A percentile compares a stretch with the other conserved stretches of the same genome.
Conservation (phyloP, 1,140 invertebrate species). For the Chironomus striatipennis region DNA sequence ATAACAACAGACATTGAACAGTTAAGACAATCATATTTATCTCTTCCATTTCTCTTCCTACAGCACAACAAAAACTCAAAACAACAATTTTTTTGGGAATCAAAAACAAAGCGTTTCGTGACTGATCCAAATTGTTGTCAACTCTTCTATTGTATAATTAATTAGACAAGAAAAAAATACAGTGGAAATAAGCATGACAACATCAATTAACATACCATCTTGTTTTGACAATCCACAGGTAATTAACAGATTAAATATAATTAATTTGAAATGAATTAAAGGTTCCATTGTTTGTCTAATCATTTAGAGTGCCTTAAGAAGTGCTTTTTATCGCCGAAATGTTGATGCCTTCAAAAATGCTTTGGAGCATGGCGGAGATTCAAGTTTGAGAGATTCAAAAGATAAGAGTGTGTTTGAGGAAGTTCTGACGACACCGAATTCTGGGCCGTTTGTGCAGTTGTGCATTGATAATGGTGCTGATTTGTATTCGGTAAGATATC, state of each 20-base stretch:
- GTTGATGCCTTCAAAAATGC: neutral
- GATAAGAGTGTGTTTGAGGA: conserved; percentile 32
- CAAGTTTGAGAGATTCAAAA: conserved; percentile 25
- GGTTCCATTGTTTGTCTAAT: neutral
- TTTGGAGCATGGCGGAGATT: conserved; percentile 30
- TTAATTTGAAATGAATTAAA: conserved; percentile 11
- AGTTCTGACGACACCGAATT: conserved; percentile 37
- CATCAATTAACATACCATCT: conserved; percentile 19
- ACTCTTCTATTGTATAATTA: neutral
- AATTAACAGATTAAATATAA: neutral
- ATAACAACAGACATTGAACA: too few species aligned
- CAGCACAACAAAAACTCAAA: neutral
- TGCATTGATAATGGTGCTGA: conserved; percentile 57
- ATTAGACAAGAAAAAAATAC: neutral
- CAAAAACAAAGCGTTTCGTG: neutral
- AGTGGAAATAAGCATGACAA: neutral
- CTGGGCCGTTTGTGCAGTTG: conserved; percentile 47
- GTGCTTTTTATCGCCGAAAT: neutral
- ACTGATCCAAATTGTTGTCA: neutral
- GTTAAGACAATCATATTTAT: too few species aligned
- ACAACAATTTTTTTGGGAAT: neutral
- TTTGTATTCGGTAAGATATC: conserved; percentile 52
- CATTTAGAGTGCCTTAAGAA: conserved; percentile 15
- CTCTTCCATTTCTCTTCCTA: neutral
- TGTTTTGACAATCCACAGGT: conserved; percentile 19